Evolutionary conservation across 2,113 vertebrate genomes (phyloP), one percentile per base, ranked within the genome.

Genomic region (Semnornis frantzii): DNA sequence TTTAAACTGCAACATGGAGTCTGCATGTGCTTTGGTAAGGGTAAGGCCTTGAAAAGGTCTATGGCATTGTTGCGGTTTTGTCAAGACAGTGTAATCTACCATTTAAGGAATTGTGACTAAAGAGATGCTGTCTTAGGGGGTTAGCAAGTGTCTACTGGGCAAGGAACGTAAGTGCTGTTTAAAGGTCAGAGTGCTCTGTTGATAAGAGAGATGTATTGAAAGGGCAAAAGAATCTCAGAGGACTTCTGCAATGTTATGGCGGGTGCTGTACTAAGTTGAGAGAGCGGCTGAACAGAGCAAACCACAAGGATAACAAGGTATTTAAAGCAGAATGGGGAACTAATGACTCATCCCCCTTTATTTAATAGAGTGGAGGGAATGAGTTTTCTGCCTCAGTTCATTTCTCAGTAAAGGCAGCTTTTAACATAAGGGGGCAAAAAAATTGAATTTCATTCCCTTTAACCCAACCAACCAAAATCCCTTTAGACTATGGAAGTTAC

Each of bases 291-390:
- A 90, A 85, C 71, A 85, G 94, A 90, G 83, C 50, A 82, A 91
- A 93, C 77, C 85, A n/a, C 78, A 57, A 37, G 2, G 39, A 58
- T 79, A 83, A 23, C 39, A 66, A 42, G 89, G 18, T 85, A 57
- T 80, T 94, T 89, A 87, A 92, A 91, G 84, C 42, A 82, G 92
- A 92, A 68, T 60, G 42, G 21, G 59, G 57, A 80, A 93, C 87
- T 79, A 48, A n/a, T 94, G 91, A 94, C 31, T 89, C 94, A 94
- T 77, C 54, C 19, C 12, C 5, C 1, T 9, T 37, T n/a, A n/a
- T 86, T 86, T 85, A 68, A 55, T 79, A 24, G 72, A 89, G 48
- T 54, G 44, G 39, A 89, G 19, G 57, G n/a, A 42, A 79, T 76
- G 57, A 76, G 77, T 76, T 93, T 94, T 92, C 74, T 89, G 55